Base-by-base conservation (phyloP, 2,113 vertebrate genomes). In the Dermatemys mawii region DNA sequence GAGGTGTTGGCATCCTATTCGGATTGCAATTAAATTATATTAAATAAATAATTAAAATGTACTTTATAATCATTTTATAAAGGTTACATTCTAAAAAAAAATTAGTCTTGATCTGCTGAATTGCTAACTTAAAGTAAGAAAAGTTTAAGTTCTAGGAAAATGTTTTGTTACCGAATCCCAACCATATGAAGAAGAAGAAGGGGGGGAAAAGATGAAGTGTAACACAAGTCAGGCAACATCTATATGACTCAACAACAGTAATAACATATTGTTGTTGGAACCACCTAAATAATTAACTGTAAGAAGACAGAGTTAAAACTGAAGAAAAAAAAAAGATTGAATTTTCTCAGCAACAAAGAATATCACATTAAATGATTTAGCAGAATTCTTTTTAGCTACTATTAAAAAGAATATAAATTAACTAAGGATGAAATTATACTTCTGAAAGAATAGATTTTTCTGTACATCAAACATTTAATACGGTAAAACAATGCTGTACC, bases 261-360 rank as follows among this genome's bases (percentile, higher is more conserved):
- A 97, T 96, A 92, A 96, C 85, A 94, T 92, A 97, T 97, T 97
- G 97, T 97, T 97, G 97, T 95, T 95, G 93, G 97, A 97, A 93
- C 93, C 63, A 95, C 88, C 95, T 96, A 90, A 97, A 98, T 97
- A 97, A 97, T 96, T 97, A 97, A 96, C 97, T 95, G 90, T 94
- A 95, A 90, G 95, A 97, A 98, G 97, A 97, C 93, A 80, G 86
- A 96, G 93, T 98, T 96, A 97, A 93, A 75, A 84, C 93, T 97
- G 87, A 86, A 89, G 95, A 96, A 92, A 85, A 87, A 85, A 87
- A 94, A 92, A 89, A 95, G 93, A 86, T 91, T 96, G 95, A 95
- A 86, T 97, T 95, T 97, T 91, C 84, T 95, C 80, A 54, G n/a
- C 91, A 89, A 90, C 93, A 96, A 96, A 93, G 90, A 94, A 82